Evolutionary conservation across 2,113 vertebrate species (phyloP), one percentile per base, ranked within the genome.

Genomic region (Amphiprion percula): DNA sequence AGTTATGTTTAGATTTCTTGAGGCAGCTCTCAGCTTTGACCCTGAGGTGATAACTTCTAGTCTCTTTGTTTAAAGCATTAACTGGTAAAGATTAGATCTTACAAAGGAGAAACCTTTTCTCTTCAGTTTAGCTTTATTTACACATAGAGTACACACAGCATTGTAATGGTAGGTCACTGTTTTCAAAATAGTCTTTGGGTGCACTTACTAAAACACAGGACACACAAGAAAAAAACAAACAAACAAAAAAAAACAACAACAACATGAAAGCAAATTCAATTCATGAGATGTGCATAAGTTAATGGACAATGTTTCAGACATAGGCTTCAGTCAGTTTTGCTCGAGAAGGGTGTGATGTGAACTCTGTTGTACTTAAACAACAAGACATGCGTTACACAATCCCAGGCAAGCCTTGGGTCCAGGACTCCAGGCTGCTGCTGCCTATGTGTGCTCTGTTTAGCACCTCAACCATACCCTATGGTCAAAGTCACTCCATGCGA

Each of bases 401-500:
- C 74, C 33, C 19, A 66, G 55, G 24, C 77, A 75, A 24, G 65
- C 61, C 71, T 17, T 63, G 50, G 63, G 23, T 80, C 33, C 39
- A 74, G 68, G 56, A 83, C 80, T 68, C 16, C 21, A 56, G 4
- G 44, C 79, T 82, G 68, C 28, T 69, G 62, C 68, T 68, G 77
- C 39, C 19, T 74, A 58, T 87, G 59, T 88, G 59, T 80, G 44
- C 77, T 86, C 82, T 77, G 37, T 85, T 76, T 66, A 80, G 74
- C 69, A 80, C 80, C 79, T 91, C 72, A 85, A 71, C 71, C 94
- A 87, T 92, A 28, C 93, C 92, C 92, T 87, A 87, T 70, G 90
- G 91, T 88, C 91, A 92, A 94, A 92, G 90, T 92, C 88, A 85
- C 79, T 77, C 44, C 33, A 46, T 47, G 44, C 70, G 37, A 74